Evolutionary conservation across 2,888 invertebrate species (phyloP), one percentile per base, ranked within the genome.

Genomic region (Drosophila incognita): DNA sequence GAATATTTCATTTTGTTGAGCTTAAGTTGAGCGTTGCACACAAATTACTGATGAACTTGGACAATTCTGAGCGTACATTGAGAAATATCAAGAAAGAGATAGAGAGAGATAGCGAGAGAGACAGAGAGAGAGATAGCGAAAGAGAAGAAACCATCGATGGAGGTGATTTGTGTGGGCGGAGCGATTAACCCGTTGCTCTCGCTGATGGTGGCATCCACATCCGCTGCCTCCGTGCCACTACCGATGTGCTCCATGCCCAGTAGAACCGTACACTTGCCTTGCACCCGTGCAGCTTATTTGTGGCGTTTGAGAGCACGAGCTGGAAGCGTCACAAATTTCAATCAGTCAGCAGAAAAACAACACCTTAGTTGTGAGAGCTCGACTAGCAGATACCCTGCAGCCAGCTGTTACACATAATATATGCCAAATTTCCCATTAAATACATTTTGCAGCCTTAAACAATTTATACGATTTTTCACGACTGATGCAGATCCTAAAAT

Each of bases 81-180:
- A 2, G 15, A 11, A 4, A 24, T 24, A 13, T 51, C 2, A 31
- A n/a, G n/a, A 52, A 5, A 51, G 13, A 52, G 0, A 7, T 7
- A 31, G 7, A 21, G 8, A n/a, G 29, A 33, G 7, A 31, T 6
- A 31, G 7, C 0, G 18, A 2, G 11, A 11, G 0, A 10, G 21
- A 13, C 21, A 21, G 18, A n/a, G n/a, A n/a, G 11, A 6, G n/a
- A 21, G 4, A 35, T 21, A 53, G 15, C 10, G 31, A 52, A 33
- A 52, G 21, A 15, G 91, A 98, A 98, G 95, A 98, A 97, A 61
- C 97, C 97, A 92, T 98, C 98, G 81, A 98, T 95, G 40, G 97
- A 96, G 74, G 96, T 96, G 33, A 92, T 93, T 77, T 92, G 93
- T 35, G 92, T 81, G 21, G 92, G 64, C 53, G 71, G 78, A 24